Evolutionary conservation across 2,797 vertebrate genomes (phyloP).

Genomic region (Apodemus agrarius): DNA sequence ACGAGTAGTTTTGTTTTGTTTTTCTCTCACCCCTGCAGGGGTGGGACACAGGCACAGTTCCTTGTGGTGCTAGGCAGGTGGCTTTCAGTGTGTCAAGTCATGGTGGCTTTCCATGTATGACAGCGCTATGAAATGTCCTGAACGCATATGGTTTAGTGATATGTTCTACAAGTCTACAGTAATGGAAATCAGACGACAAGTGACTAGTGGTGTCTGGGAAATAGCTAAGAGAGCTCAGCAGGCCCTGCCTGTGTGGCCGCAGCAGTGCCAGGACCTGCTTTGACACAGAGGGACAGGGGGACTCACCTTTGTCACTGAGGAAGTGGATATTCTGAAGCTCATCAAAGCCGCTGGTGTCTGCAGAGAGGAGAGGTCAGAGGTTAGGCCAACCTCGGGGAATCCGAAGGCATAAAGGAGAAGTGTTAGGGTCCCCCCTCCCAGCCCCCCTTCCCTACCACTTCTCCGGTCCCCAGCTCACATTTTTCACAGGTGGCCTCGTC

Average conservation of each 20-base stretch:
- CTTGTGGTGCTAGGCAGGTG: neutral
- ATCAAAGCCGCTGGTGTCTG: constrained; percentile 86
- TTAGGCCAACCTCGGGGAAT: neutral
- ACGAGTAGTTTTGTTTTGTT: neutral
- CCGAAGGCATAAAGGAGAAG: neutral
- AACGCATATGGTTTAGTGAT: neutral
- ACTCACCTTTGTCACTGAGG: constrained; percentile 84
- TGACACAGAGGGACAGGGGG: neutral
- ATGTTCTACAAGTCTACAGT: neutral
- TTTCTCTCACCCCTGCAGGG: neutral
- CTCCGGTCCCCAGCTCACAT: constrained; percentile 85
- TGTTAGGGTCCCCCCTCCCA: neutral
- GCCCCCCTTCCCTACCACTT: no score
- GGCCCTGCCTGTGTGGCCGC: neutral
- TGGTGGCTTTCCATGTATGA: neutral
- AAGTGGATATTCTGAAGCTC: constrained; percentile 87
- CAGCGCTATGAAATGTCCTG: neutral
- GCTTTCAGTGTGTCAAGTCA: constrained; percentile 40
- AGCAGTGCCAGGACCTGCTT: neutral
- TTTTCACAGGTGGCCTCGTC: constrained; percentile 91
- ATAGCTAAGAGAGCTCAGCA: neutral
- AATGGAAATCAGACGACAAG: neutral
- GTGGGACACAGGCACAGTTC: neutral
- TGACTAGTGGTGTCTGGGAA: neutral
- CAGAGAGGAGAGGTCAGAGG: constrained; percentile 50